These are phyloP conservation scores for Dryoscopus gambensis DNA, from an alignment of 2,113 vertebrate species.

Conservation along the genomic window DNA sequence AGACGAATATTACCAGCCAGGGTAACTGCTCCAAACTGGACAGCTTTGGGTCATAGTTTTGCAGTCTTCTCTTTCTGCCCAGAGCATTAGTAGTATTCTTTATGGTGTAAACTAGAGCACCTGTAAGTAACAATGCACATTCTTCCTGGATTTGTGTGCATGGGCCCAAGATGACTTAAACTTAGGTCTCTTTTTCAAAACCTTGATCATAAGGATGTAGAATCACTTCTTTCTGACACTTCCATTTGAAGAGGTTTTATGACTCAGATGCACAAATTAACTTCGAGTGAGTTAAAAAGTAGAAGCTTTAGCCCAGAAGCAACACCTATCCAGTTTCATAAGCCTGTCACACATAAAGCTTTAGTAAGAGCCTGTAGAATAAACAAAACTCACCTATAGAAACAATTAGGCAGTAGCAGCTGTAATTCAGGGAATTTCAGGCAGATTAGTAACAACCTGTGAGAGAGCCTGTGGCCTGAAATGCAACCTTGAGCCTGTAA, in stretches of 20 bases:
- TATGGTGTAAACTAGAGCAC: background rate
- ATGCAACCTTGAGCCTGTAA: conserved; percentile 18
- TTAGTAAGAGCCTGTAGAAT: conserved; percentile 4
- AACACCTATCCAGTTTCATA: conserved; percentile 9
- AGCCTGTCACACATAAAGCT: background rate
- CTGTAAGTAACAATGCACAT: background rate
- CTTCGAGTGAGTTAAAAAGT: background rate
- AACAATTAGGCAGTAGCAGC: background rate
- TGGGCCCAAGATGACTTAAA: background rate
- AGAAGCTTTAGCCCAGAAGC: conserved; percentile 33
- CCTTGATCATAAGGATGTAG: background rate
- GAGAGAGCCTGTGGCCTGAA: conserved; percentile 13
- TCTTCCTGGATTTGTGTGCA: background rate
- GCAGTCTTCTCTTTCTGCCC: background rate
- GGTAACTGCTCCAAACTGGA: background rate
- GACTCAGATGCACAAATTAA: conserved; percentile 34
- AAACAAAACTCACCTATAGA: conserved; percentile 38
- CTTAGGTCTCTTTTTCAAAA: background rate
- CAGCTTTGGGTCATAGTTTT: background rate
- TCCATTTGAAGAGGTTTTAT: conserved; percentile 31
- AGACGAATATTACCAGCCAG: background rate
- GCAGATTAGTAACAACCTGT: background rate
- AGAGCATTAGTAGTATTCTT: background rate
- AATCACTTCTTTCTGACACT: background rate
- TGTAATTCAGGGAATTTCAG: conserved; percentile 8